Conservation (phyloP, 2,797 vertebrate genomes). For the Pipistrellus nathusii region DNA sequence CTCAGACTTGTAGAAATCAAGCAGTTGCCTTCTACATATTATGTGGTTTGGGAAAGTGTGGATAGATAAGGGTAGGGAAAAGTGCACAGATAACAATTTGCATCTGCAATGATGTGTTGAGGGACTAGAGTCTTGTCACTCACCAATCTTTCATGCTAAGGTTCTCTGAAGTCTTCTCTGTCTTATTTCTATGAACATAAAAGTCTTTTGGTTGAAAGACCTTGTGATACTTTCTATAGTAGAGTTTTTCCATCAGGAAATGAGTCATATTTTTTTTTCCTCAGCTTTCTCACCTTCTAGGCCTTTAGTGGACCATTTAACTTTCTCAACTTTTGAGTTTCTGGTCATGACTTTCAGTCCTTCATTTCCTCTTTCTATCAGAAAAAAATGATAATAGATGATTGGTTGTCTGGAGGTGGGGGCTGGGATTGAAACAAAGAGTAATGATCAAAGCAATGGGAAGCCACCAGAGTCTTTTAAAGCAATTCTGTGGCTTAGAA, state of each 20-base stretch:
- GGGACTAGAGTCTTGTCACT: neutral
- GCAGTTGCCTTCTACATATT: neutral
- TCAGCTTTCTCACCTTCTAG: neutral
- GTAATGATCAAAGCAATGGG: neutral
- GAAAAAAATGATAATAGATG: neutral
- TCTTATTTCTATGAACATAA: neutral
- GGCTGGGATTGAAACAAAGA: neutral
- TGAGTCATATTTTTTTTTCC: neutral
- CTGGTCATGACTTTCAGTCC: neutral
- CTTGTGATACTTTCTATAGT: neutral
- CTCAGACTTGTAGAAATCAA: neutral
- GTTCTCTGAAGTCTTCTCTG: neutral
- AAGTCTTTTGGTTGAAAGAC: neutral
- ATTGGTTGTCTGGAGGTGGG: neutral
- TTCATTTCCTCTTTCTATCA: neutral
- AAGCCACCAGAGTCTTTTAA: neutral
- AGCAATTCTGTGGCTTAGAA: neutral
- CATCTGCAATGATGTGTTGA: neutral
- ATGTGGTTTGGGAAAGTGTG: neutral
- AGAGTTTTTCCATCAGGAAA: neutral
- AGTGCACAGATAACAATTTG: neutral
- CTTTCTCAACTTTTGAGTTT: neutral
- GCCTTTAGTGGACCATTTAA: neutral
- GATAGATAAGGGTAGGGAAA: neutral
- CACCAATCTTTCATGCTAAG: neutral